Conservation (phyloP, 2,797 vertebrate genomes). For the Sciurus vulgaris region DNA sequence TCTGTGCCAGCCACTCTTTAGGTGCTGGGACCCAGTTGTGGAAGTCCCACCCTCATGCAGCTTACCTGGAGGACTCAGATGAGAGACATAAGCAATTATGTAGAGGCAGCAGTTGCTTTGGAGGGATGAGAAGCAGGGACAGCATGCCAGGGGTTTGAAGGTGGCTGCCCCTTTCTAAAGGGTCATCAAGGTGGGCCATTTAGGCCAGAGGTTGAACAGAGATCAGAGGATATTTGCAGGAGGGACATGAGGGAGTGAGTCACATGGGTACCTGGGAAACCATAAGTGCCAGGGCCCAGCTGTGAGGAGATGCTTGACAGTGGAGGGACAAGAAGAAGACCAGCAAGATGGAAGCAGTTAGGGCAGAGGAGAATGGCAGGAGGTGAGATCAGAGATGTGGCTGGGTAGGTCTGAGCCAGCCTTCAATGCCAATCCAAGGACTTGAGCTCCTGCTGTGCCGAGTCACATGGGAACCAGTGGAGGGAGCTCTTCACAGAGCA, state of each 20-base stretch:
- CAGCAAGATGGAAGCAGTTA: not conserved
- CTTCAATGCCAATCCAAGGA: not conserved
- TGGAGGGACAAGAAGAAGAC: not conserved
- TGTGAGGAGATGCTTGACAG: accelerated
- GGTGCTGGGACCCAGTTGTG: not conserved
- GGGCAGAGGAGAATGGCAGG: too few species aligned
- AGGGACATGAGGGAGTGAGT: not conserved
- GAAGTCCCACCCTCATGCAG: not conserved
- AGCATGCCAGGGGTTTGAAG: accelerated
- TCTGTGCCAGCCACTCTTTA: not conserved
- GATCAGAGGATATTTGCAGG: not conserved
- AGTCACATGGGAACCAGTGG: not conserved
- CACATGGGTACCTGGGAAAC: not conserved
- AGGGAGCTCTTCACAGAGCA: not conserved
- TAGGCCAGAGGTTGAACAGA: not conserved
- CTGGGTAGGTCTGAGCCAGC: not conserved
- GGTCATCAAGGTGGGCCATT: not conserved
- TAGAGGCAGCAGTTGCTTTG: not conserved
- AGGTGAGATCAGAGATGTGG: not conserved
- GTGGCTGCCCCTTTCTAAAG: not conserved
- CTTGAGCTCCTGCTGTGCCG: not conserved
- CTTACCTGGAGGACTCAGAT: not conserved
- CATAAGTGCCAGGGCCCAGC: not conserved
- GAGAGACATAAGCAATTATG: not conserved
- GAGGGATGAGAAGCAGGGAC: not conserved